A percentile compares a stretch with the other conserved stretches of the same genome.
These are phyloP conservation scores for Lithophane leautieri DNA, from an alignment of 2,888 invertebrate genomes.

Conservation along the genomic window DNA sequence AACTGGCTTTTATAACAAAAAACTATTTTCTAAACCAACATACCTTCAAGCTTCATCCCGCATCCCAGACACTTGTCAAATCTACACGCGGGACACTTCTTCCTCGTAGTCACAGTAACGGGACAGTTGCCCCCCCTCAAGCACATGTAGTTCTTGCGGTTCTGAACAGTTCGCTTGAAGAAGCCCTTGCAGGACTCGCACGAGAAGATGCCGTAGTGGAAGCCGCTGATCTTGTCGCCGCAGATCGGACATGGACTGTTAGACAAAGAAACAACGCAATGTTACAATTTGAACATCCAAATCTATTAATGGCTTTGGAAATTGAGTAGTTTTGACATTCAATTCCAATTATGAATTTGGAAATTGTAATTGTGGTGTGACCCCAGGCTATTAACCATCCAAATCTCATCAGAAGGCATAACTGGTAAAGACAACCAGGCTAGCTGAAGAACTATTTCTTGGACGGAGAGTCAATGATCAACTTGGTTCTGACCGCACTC, in stretches of 20 bases:
- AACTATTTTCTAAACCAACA: not conserved
- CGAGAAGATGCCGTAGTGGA: conserved; percentile 99
- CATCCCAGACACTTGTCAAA: conserved; percentile 98
- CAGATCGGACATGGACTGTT: conserved; percentile 97
- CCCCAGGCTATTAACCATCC: too few species aligned
- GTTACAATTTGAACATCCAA: too few species aligned
- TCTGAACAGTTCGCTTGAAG: conserved; percentile 99
- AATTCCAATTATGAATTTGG: too few species aligned
- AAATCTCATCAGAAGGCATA: too few species aligned
- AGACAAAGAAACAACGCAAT: too few species aligned
- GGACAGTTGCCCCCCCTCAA: conserved; percentile 97
- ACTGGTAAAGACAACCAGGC: too few species aligned
- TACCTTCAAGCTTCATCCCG: conserved; percentile 98
- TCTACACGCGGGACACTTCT: conserved; percentile 99
- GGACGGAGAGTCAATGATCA: too few species aligned
- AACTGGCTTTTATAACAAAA: not conserved
- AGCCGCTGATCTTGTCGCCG: conserved; percentile 98
- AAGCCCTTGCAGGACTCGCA: conserved; percentile 99
- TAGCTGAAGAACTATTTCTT: too few species aligned
- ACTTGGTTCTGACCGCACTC: too few species aligned
- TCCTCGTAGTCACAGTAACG: conserved; percentile 97
- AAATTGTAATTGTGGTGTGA: too few species aligned
- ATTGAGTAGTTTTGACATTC: too few species aligned
- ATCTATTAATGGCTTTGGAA: too few species aligned
- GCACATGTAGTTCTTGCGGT: conserved; percentile 98